phyloP scores from a whole-genome alignment of 2,113 vertebrate species.

The Corvus hawaiiensis region DNA sequence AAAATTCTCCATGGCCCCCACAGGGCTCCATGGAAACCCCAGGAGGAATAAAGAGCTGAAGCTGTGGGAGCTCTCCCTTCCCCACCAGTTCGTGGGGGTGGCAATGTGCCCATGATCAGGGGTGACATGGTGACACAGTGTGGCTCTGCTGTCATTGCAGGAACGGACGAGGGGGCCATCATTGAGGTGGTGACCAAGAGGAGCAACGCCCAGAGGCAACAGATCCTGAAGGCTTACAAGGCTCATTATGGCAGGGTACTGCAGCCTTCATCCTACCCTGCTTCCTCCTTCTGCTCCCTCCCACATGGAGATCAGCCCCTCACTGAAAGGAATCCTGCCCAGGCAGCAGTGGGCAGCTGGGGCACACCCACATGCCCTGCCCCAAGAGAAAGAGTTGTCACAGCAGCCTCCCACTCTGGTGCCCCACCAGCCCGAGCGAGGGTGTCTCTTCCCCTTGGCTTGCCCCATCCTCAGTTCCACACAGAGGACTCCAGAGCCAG shows the following conservation, averaged over 20 bases:
- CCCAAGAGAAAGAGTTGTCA: not conserved
- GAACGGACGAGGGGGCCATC: constrained; percentile 89
- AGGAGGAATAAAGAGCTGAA: not conserved
- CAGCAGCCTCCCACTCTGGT: not conserved
- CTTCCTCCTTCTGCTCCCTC: not conserved
- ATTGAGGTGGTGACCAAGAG: constrained; percentile 85
- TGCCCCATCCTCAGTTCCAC: fast-evolving
- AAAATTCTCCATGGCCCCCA: not conserved
- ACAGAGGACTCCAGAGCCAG: not conserved
- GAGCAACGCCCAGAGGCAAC: constrained; percentile 90
- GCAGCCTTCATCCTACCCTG: not conserved
- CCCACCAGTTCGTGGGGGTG: not conserved
- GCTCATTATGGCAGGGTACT: constrained; percentile 90
- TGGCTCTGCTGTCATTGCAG: constrained; percentile 62
- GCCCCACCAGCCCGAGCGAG: not conserved
- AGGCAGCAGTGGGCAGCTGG: not conserved
- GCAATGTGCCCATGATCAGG: fast-evolving
- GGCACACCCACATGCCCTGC: not conserved
- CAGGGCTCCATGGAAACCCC: not conserved
- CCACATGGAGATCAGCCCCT: not conserved
- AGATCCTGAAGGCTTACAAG: constrained; percentile 89
- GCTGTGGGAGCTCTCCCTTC: not conserved
- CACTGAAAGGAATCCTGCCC: not conserved
- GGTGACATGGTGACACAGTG: not conserved
- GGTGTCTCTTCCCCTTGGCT: fast-evolving